Percentiles rank a stretch among this genome's conserved stretches.
Conservation (phyloP, 2,113 vertebrate species). For the Dermatemys mawii region DNA sequence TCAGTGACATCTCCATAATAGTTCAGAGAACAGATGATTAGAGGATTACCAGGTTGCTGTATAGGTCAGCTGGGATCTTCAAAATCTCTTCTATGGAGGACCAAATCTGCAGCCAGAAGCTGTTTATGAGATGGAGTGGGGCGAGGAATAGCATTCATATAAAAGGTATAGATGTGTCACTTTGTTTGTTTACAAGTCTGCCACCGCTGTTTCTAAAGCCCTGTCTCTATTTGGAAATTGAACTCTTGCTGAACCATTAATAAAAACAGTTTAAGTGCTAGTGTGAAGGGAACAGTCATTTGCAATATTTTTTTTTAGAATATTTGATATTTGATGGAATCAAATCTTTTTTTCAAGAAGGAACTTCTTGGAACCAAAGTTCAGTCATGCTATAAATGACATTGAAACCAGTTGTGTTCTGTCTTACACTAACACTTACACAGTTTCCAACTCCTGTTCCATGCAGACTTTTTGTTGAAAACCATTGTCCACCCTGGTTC, state of each 20-base stretch:
- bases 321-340: background rate
- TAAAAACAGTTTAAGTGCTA: no score
- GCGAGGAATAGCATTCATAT: background rate
- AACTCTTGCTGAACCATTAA: no score
- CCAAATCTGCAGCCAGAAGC: conserved; percentile 64
- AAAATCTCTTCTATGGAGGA: conserved; percentile 53
- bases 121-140: conserved; percentile 51
- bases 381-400: background rate
- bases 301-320: background rate
- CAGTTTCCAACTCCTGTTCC: background rate
- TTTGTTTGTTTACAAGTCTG: background rate
- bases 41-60: conserved; percentile 69
- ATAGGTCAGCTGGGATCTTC: conserved; percentile 68
- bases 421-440: background rate
- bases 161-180: background rate
- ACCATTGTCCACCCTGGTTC: background rate
- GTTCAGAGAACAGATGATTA: conserved; percentile 51
- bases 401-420: background rate
- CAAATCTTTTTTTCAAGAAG: background rate
- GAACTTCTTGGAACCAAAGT: background rate
- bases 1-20: conserved; percentile 47
- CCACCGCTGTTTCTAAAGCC: background rate
- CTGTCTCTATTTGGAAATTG: fast-evolving
- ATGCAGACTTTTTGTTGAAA: background rate
- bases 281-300: background rate